Conservation (phyloP, 2,113 vertebrate genomes). For the Stercorarius parasiticus region DNA sequence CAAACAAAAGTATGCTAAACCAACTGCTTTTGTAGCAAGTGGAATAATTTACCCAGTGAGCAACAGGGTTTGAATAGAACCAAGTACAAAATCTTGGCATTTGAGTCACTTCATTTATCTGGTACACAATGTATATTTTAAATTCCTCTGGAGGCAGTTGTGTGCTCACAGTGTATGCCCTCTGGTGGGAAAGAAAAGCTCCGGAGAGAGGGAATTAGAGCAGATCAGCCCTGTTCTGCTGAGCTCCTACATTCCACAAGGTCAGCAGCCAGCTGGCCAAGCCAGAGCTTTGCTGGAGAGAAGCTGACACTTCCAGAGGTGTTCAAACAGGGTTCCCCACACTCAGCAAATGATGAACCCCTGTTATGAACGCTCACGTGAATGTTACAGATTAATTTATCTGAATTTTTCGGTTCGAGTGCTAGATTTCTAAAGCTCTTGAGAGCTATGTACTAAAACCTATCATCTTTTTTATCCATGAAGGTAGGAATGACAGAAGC, state of each 20-base stretch:
- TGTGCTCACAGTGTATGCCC: slow-evolving; percentile 11
- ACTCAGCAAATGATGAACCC: neutral
- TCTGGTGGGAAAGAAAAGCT: slow-evolving; percentile 50
- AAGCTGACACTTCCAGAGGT: slow-evolving; percentile 5
- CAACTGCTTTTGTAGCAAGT: slow-evolving; percentile 33
- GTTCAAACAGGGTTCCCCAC: neutral
- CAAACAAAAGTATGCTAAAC: slow-evolving; percentile 31
- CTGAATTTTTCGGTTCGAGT: neutral
- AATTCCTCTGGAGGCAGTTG: slow-evolving; percentile 17
- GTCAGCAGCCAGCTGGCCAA: neutral
- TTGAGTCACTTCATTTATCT: neutral
- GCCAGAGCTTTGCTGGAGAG: neutral
- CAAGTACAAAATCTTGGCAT: neutral
- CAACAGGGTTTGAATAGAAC: neutral
- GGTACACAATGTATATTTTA: slow-evolving; percentile 25
- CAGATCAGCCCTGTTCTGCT: slow-evolving; percentile 28
- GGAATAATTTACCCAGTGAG: slow-evolving; percentile 39
- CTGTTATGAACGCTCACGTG: rapidly evolving
- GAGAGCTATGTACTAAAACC: neutral
- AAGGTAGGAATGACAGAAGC: slow-evolving; percentile 11
- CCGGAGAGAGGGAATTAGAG: slow-evolving; percentile 21
- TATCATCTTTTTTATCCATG: neutral
- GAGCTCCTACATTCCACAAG: slow-evolving; percentile 16
- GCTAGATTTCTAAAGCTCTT: neutral
- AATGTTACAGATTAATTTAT: neutral